A percentile compares a stretch with the other conserved stretches of the same genome.
Conservation (phyloP, 2,888 invertebrate genomes). For the Nesidiocoris tenuis region DNA sequence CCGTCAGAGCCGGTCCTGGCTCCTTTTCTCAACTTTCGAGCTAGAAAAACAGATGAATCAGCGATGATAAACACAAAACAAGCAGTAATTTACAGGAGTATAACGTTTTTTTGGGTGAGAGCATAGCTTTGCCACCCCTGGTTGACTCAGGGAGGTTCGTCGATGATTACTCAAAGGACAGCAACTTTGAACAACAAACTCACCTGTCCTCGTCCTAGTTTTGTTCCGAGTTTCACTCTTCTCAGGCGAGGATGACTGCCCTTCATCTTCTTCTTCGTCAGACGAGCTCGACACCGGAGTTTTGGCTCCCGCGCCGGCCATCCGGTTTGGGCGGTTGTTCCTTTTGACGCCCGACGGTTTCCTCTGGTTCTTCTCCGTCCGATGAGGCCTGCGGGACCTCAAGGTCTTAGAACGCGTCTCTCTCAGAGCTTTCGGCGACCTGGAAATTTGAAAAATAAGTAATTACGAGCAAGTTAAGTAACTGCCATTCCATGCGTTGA, state of each 20-base stretch:
- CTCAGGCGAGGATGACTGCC: constrained; percentile 4
- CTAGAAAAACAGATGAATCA: neutral
- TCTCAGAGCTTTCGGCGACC: constrained; percentile 22
- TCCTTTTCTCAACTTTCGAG: constrained; percentile 10
- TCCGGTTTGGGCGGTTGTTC: constrained; percentile 12
- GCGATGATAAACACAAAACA: too few relatives aligned
- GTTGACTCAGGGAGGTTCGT: too few relatives aligned
- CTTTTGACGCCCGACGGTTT: constrained; percentile 23
- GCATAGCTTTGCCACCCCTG: too few relatives aligned
- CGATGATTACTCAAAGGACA: too few relatives aligned
- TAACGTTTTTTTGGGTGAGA: too few relatives aligned
- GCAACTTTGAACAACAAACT: neutral
- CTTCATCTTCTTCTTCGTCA: constrained; percentile 37
- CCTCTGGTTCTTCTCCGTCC: neutral
- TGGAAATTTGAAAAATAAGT: too few relatives aligned
- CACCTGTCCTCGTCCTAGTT: constrained; percentile 14
- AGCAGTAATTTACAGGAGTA: too few relatives aligned
- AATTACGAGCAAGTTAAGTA: too few relatives aligned
- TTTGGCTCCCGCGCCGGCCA: constrained; percentile 18
- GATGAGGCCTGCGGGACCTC: constrained; percentile 31
- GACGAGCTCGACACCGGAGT: constrained; percentile 26
- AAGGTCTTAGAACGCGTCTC: constrained; percentile 42
- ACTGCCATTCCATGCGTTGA: too few relatives aligned
- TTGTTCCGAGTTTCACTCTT: constrained; percentile 10
- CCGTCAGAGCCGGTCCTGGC: neutral